Evolutionary conservation across 2,797 vertebrate genomes (phyloP), one percentile per base, ranked within the genome.

Genomic region (Eospalax fontanierii): DNA sequence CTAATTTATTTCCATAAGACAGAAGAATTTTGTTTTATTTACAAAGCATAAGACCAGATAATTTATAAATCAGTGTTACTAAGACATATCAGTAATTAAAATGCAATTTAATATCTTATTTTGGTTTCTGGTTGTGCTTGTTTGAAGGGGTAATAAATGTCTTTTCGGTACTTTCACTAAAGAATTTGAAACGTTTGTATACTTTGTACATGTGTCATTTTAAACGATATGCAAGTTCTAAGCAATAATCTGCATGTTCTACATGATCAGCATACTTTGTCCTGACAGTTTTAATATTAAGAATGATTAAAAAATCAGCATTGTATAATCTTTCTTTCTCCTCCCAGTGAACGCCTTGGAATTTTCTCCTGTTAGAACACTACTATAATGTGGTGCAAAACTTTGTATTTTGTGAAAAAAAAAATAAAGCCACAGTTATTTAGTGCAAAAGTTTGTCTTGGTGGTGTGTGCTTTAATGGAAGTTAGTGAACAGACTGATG

Each of bases 201-300:
- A 76, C 33, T 92, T 88, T 97, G 95, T 96, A 95, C 93, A 79
- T 18, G 89, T 97, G 95, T 6, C 97, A 94, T 94, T 97, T 96
- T 76, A 71, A 93, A 95, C 95, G 96, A 97, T 97, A 98, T 97
- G 97, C 98, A 98, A 98, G 97, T 98, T 98, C 97, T 97, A 94
- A 98, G 98, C 98, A 98, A 98, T 98, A 98, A 98, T 95, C 96
- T 96, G 98, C 98, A 97, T 98, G 98, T 97, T 97, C 90, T 96
- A 93, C 97, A 96, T 93, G 94, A 35, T 89, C 79, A 57, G 92
- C n/a, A 74, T 83, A 75, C 40, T 96, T 76, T 93, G 76, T 94
- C 90, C 93, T 74, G 86, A 95, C n/a, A 86, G 30, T 83, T 82
- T 92, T 75, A 87, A 63, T 83, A 61, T 43, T 89, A 54, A 93